Base-by-base conservation (phyloP, 2,797 vertebrate species). In the Acipenser ruthenus region DNA sequence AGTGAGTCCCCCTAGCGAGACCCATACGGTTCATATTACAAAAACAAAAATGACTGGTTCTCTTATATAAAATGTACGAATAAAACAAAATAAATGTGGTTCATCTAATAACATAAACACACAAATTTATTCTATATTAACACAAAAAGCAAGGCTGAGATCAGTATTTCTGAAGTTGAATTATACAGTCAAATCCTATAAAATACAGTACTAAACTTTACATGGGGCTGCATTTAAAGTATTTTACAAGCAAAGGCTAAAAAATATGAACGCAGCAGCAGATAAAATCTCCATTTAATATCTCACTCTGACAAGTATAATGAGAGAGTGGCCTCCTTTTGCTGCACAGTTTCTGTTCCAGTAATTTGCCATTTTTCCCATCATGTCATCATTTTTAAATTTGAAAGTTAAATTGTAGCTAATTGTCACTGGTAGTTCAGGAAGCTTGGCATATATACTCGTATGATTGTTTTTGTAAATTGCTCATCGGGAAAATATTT, bases 401-500 rank as follows among this genome's bases (percentile, higher is more conserved):
- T 65, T 73, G 71, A 74, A 70, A 74, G 60, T 76, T 77, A 80
- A 84, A 81, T 77, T 70, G 67, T 66, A 51, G 71, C 65, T 77
- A 72, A 67, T 75, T 74, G 74, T 81, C 78, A 68, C 77, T 66
- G 63, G 73, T 72, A 64, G 49, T 64, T 65, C 80, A 74, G 49
- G 58, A 68, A 70, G 77, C 71, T 50, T 78, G 73, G 70, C 72
- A 74, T 80, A 70, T 69, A 69, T 70, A 59, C 70, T 72, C 70
- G 69, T 48, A 62, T 72, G 74, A 74, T 74, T 79, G 77, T 79
- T 84, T 81, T 74, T 74, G 73, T 75, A 82, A 86, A 37, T 69
- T 76, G 76, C 72, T 87, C 80, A 65, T 78, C 78, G 74, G 73
- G 82, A 83, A 77, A 75, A 37, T 73, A 75, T 76, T 83, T 84